A percentile compares a stretch with the other conserved stretches of the same genome.
Evolutionary conservation across 1,140 invertebrate genomes (phyloP).

Genomic region (Brachystomella parvula): DNA sequence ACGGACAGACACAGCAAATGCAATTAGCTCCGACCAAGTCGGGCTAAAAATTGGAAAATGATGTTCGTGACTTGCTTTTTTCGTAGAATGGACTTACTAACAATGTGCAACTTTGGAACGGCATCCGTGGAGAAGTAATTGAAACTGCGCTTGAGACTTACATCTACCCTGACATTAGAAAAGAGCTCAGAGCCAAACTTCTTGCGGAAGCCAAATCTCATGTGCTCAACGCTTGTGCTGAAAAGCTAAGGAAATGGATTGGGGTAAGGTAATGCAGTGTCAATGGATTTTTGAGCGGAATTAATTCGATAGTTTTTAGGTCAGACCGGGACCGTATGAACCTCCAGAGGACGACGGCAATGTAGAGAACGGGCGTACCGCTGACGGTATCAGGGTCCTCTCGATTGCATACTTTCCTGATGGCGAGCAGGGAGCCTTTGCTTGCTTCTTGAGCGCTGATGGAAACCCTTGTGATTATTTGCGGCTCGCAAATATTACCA

Average conservation of each 20-base stretch:
- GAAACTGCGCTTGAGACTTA: slow-evolving; percentile 79
- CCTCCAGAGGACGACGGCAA: slow-evolving; percentile 57
- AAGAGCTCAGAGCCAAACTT: slow-evolving; percentile 74
- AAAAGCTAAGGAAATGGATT: slow-evolving; percentile 83
- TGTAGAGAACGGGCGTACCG: no score
- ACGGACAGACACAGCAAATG: no score
- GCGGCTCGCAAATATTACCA: slow-evolving; percentile 73
- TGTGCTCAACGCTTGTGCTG: slow-evolving; percentile 71
- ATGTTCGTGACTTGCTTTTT: no score
- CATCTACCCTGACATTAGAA: slow-evolving; percentile 78
- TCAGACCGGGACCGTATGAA: slow-evolving; percentile 78
- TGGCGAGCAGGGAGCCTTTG: slow-evolving; percentile 76
- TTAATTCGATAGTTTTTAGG: no score
- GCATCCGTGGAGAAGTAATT: slow-evolving; percentile 73
- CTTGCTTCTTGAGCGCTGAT: slow-evolving; percentile 74
- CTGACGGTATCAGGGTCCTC: slow-evolving; percentile 76
- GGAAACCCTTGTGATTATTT: slow-evolving; percentile 83
- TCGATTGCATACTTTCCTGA: slow-evolving; percentile 81
- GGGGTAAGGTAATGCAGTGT: no score
- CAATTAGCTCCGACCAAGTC: no score
- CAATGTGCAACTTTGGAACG: slow-evolving; percentile 94
- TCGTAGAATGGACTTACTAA: slow-evolving; percentile 95
- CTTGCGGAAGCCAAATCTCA: slow-evolving; percentile 80
- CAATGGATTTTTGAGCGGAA: no score
- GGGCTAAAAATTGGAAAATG: slow-evolving; percentile 13